Evolutionary conservation across 2,888 invertebrate genomes (phyloP).

Genomic region (Lasioglossum villosulum): DNA sequence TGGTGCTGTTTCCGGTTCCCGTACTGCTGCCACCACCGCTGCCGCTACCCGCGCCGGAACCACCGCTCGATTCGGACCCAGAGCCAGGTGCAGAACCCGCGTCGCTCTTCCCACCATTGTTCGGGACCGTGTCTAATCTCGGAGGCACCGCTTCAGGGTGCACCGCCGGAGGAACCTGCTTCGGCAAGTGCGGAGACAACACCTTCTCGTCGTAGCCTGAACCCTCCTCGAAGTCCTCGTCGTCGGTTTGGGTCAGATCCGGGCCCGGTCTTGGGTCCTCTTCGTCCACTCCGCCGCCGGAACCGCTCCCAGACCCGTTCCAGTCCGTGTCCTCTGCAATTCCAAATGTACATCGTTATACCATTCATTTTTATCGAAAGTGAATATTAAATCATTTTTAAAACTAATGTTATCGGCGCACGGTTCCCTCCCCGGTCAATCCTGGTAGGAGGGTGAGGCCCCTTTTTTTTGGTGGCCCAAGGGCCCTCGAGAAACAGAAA

Average conservation of each 20-base stretch:
- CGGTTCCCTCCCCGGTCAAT: no score
- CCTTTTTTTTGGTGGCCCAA: no score
- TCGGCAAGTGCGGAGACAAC: constrained; percentile 77
- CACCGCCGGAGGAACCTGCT: constrained; percentile 75
- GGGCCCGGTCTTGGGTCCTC: constrained; percentile 61
- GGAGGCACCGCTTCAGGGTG: constrained; percentile 75
- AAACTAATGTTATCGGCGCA: no score
- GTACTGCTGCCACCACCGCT: background rate
- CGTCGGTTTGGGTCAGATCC: constrained; percentile 74
- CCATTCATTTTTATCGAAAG: no score
- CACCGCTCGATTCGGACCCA: background rate
- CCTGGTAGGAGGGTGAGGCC: no score
- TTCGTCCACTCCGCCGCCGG: constrained; percentile 87
- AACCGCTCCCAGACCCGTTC: constrained; percentile 90
- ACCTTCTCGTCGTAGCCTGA: constrained; percentile 82
- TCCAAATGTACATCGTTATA: background rate
- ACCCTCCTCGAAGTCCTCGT: constrained; percentile 82
- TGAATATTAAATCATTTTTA: no score
- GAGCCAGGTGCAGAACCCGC: background rate
- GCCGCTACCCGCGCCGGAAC: background rate
- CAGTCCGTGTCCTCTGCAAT: constrained; percentile 85
- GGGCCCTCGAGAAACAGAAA: no score
- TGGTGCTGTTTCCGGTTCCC: constrained; percentile 67
- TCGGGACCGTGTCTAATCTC: constrained; percentile 73
- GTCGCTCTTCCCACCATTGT: constrained; percentile 20